Conservation (phyloP, 2,113 vertebrate species). For the Elgaria multicarinata region DNA sequence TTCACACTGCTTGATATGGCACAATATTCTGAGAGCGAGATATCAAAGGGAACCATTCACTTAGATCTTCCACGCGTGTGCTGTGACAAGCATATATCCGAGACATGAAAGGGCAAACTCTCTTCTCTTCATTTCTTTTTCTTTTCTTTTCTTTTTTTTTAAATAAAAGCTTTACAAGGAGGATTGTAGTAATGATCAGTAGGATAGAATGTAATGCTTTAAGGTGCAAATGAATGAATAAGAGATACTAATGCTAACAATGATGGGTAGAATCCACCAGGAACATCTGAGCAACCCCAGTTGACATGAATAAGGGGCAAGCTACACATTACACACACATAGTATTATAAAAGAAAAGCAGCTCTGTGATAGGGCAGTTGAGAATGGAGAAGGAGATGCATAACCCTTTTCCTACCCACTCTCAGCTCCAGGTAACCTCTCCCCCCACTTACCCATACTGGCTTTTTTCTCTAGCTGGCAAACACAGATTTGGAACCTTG, state of each 20-base stretch:
- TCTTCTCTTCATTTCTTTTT: slow-evolving; percentile 36
- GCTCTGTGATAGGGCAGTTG: neutral
- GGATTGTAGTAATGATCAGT: slow-evolving; percentile 17
- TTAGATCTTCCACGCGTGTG: slow-evolving; percentile 53
- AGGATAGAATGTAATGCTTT: neutral
- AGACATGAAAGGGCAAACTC: slow-evolving; percentile 44
- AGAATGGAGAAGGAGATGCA: neutral
- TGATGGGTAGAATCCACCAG: neutral
- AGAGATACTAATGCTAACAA: neutral
- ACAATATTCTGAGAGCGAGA: slow-evolving; percentile 35
- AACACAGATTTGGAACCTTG: neutral
- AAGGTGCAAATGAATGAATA: slow-evolving; percentile 31
- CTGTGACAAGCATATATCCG: slow-evolving; percentile 49
- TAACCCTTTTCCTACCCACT: neutral
- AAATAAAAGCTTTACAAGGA: slow-evolving; percentile 20
- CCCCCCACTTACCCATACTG: neutral
- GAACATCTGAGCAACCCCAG: neutral
- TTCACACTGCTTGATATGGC: slow-evolving; percentile 37
- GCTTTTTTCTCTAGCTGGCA: neutral
- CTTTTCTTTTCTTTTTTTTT: slow-evolving; percentile 33
- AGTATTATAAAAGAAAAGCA: neutral
- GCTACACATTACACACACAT: neutral
- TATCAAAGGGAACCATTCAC: slow-evolving; percentile 59
- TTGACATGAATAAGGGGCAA: neutral
- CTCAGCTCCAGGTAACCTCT: neutral